Conservation (phyloP, 30 jellyfish, hydroid and myxozoan species). For the Mastigias papua region DNA sequence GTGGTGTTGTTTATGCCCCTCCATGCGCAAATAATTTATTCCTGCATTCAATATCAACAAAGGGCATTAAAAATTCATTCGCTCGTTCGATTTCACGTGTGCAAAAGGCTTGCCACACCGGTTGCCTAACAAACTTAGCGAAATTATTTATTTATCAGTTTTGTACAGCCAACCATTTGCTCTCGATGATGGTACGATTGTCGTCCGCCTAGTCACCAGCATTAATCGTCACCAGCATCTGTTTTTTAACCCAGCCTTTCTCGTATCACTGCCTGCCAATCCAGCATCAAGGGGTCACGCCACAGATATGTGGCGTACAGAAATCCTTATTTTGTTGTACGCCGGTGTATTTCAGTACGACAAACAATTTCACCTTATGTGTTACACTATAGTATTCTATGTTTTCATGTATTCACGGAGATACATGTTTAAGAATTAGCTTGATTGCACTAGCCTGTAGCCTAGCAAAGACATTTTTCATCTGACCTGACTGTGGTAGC, state of each 20-base stretch:
- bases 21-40: constrained; percentile 46
- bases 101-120: constrained; percentile 25
- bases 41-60: constrained; percentile 23
- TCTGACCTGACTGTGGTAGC: too few species aligned
- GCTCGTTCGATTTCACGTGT: constrained; percentile 55
- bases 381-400: too few species aligned
- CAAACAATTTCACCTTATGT: too few species aligned
- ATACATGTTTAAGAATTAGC: too few species aligned
- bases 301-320: too few species aligned
- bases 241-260: not conserved
- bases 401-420: too few species aligned
- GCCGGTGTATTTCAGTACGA: too few species aligned
- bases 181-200: not conserved
- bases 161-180: not conserved
- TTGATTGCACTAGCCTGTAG: too few species aligned
- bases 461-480: too few species aligned
- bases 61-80: constrained; percentile 54
- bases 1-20: constrained; percentile 45
- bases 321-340: too few species aligned
- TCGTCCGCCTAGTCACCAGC: not conserved
- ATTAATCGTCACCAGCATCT: not conserved
- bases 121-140: not conserved
- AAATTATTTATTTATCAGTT: constrained; percentile 5
- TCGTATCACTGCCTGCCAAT: too few species aligned
- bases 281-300: too few species aligned